phyloP scores from a whole-genome alignment of 2,888 invertebrate species.

The Uloborus plumipes region DNA sequence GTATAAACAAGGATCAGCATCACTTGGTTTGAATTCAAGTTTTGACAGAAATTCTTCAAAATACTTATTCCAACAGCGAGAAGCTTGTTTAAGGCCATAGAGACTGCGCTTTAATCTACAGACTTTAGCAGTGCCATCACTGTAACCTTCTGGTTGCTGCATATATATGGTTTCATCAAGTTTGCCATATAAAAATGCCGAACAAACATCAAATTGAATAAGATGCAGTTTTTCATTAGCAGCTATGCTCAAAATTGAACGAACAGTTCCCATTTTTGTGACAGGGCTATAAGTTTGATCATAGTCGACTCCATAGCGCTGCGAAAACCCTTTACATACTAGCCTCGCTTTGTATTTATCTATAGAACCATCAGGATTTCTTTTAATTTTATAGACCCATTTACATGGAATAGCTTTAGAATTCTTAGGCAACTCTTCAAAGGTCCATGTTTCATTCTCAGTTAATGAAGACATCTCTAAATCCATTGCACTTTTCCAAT shows the following conservation, averaged over 20 bases:
- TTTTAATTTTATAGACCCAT: conserved; percentile 59
- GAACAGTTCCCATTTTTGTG: conserved; percentile 9
- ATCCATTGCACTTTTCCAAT: conserved; percentile 40
- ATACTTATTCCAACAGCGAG: conserved; percentile 44
- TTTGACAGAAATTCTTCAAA: conserved; percentile 33
- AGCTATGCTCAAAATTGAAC: conserved; percentile 12
- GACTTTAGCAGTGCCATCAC: conserved; percentile 19
- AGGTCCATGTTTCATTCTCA: conserved; percentile 20
- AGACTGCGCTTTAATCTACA: conserved; percentile 41
- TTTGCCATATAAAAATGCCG: conserved; percentile 11
- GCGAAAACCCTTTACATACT: conserved; percentile 29
- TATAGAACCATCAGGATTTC: conserved; percentile 45
- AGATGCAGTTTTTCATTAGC: conserved; percentile 24
- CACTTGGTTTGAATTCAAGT: conserved; percentile 31
- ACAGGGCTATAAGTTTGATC: conserved; percentile 21
- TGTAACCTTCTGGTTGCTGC: conserved; percentile 44
- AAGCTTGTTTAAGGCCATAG: conserved; percentile 61
- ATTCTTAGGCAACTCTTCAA: conserved; percentile 5
- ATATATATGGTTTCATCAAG: conserved; percentile 11
- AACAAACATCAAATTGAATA: conserved; percentile 15
- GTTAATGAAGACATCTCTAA: conserved; percentile 11
- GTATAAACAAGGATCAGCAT: conserved; percentile 33
- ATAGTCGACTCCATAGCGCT: conserved; percentile 16
- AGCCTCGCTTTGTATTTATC: conserved; percentile 13
- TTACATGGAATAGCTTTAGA: conserved; percentile 25